Base-by-base conservation (phyloP, 2,113 vertebrate species). In the Malurus melanocephalus region DNA sequence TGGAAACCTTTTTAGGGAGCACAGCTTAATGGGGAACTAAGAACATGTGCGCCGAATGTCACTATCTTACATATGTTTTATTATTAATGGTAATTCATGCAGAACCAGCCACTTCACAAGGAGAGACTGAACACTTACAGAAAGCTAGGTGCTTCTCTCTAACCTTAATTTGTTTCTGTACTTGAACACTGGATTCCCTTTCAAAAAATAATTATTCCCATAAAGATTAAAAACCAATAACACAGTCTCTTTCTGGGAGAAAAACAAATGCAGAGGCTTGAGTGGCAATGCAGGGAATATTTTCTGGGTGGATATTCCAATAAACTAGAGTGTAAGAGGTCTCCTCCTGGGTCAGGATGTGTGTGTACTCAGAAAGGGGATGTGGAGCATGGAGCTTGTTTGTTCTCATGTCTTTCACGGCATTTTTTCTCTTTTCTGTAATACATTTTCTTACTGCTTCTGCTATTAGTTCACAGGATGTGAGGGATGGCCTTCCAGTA, bases 81-180 rank as follows among this genome's bases (percentile, higher is more conserved):
- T 95, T 95, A 94, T 93, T 94, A 91, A 89, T 82, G 71, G 55
- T 85, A 93, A 93, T 95, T 72, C 80, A 91, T 84, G 62, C 77
- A 86, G 79, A 85, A 76, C 90, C 94, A 80, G 71, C 57, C 66
- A 85, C 88, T 89, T 80, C 76, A 93, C 43, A 88, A 91, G 93
- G n/a, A 95, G 81, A 90, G 42, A 81, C 76, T 51, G 57, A 91
- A 84, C 87, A 85, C 95, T 95, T 86, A 48, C 52, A 80, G 35
- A 89, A 87, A 93, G 53, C 78, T 87, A 72, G 68, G 40, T 88
- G 93, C 95, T 91, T 92, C 78, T 95, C 66, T 80, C 62, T 85
- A 84, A 84, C 78, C 93, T 94, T 96, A 88, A 95, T 94, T 96
- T 95, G 87, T 94, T 92, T 93, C 82, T 92, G 42, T 82, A 81